Base-by-base conservation (phyloP, 2,888 invertebrate species). In the Chloroclystis v-ata region DNA sequence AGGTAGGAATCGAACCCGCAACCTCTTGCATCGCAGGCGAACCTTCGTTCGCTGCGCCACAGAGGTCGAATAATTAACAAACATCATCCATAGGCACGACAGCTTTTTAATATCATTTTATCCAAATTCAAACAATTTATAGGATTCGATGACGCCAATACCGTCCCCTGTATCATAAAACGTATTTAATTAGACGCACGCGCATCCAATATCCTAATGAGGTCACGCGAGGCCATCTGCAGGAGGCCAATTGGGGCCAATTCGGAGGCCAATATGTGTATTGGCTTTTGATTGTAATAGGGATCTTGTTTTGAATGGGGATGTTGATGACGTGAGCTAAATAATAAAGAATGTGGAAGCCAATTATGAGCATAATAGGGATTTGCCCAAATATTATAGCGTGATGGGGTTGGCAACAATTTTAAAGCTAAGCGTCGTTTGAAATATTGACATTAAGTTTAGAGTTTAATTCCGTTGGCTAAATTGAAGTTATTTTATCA, bases 101-200 rank as follows among this genome's bases (percentile, higher is more conserved):
- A n/a, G n/a, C n/a, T n/a, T n/a, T n/a, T n/a, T n/a, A n/a, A n/a
- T n/a, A n/a, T n/a, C n/a, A 33, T 14, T 4, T 20, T 6, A 33
- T 1, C 12, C 14, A 30, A 16, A 33, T 16, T 16, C 14, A 9
- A n/a, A 8, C 9, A 16, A 5, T 33, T n/a, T 14, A n/a, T 20
- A 11, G 35, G 1, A 33, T 16, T 11, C 20, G 20, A 20, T 35
- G 35, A 20, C n/a, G 20, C 35, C 20, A 35, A 20, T 20, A 3
- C 35, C 35, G 10, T 20, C 16, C 35, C 35, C 10, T 39, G 47
- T 35, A 35, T 49, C 52, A 57, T 54, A 50, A 40, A 41, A 42
- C 12, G 42, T 35, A 46, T 49, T 57, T 54, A 57, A 57, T 59
- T 54, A 59, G 8, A 52, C 55, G 57, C 59, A 54, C 59, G 57